Evolutionary conservation across 2,113 vertebrate genomes (phyloP), one percentile per base, ranked within the genome.

Genomic region (Dendropsophus ebraccatus): DNA sequence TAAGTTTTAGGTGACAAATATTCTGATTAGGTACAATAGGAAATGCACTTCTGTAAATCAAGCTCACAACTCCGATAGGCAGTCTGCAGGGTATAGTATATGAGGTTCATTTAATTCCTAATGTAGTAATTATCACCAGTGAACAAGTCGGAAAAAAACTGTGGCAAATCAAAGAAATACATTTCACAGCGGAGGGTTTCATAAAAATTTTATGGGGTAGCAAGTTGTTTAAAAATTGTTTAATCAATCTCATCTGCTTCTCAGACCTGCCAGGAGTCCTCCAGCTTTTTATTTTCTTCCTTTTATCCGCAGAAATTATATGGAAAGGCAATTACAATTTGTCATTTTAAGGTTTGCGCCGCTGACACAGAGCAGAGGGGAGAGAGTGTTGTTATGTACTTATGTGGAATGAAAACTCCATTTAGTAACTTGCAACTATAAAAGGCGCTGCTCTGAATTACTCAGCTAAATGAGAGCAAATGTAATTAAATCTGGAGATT

Each of bases 81-180:
- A 87, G 88, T 88, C 88, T 89, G 87, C 90, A 87, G 90, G 88
- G 90, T 89, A 88, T 90, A 91, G 89, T 90, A 89, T 90, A 91
- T 89, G 90, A 91, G 91, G 87, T 90, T 94, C 91, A 93, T 92
- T 94, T 93, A 91, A 92, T 93, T 92, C 91, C 90, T 92, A 92
- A 92, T 91, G 89, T 89, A 90, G 92, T 92, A 94, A 94, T 93
- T 91, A 92, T 93, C 90, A 90, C 88, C 83, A 90, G 88, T 89
- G 89, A 90, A 88, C 87, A 50, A 73, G 84, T 81, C 41, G 89
- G 88, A 89, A 86, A 90, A 88, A 89, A 88, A 89, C 87, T 89
- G 88, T 89, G 87, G 89, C 90, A 92, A 91, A 91, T 89, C 84
- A 87, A 91, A 89, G 89, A 91, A 92, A 91, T 92, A 92, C 90